Conservation (phyloP, 2,113 vertebrate genomes). For the Nettapus auritus region DNA sequence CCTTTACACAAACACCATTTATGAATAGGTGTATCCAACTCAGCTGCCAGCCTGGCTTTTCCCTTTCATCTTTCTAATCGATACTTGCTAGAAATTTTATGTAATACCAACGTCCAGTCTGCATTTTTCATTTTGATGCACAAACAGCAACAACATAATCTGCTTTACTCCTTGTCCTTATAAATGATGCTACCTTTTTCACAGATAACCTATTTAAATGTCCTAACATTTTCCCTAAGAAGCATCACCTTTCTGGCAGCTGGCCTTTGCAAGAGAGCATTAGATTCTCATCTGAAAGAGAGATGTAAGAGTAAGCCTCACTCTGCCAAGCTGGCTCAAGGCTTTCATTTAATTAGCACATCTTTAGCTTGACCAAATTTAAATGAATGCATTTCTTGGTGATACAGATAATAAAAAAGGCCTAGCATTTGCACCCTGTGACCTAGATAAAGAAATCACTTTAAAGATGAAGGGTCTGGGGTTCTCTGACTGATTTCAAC, state of each 20-base stretch:
- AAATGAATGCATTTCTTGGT: not conserved
- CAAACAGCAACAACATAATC: not conserved
- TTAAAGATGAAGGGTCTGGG: not conserved
- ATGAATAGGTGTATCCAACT: not conserved
- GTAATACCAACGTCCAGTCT: not conserved
- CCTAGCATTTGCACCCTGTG: not conserved
- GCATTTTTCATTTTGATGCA: not conserved
- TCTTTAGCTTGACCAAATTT: not conserved
- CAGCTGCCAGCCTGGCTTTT: not conserved
- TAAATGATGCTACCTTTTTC: not conserved
- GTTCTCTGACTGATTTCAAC: not conserved
- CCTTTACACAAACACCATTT: not conserved
- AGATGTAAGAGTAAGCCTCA: not conserved
- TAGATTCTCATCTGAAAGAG: slow-evolving; percentile 3
- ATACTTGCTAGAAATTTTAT: not conserved
- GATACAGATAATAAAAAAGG: not conserved
- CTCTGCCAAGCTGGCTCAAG: not conserved
- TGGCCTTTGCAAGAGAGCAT: not conserved
- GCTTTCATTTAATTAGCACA: not conserved
- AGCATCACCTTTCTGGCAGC: not conserved
- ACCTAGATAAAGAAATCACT: not conserved
- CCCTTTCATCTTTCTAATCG: not conserved
- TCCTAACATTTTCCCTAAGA: not conserved
- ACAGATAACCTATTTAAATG: not conserved
- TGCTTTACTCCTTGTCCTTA: not conserved